These are phyloP conservation scores for Allobates femoralis DNA, from an alignment of 2,797 vertebrate species.

Conservation along the genomic window DNA sequence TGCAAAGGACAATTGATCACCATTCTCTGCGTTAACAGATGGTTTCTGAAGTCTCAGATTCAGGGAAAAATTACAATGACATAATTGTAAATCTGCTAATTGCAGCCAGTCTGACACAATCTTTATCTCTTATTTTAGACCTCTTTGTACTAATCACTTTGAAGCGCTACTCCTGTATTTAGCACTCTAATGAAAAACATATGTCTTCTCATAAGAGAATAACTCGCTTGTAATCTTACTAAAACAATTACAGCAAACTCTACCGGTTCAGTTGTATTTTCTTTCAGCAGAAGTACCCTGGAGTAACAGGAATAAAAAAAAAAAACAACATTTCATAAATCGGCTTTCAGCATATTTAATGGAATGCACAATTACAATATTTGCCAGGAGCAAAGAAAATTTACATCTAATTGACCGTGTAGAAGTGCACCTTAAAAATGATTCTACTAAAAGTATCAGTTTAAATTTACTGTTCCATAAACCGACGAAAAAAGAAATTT, in stretches of 20 bases:
- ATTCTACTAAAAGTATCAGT: background rate
- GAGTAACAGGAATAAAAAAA: conserved; percentile 44
- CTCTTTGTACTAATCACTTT: conserved; percentile 62
- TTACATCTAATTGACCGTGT: conserved; percentile 74
- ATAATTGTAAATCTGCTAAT: conserved; percentile 62
- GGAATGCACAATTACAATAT: conserved; percentile 67
- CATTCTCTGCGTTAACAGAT: conserved; percentile 64
- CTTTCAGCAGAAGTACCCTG: conserved; percentile 44
- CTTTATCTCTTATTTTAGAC: conserved; percentile 57
- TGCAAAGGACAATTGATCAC: background rate
- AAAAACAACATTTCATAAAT: conserved; percentile 56
- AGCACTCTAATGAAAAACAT: conserved; percentile 56
- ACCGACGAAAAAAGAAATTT: background rate
- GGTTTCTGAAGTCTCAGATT: conserved; percentile 51
- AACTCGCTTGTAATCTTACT: conserved; percentile 50
- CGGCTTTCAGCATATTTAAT: conserved; percentile 62
- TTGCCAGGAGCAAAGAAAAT: conserved; percentile 71
- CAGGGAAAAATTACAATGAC: conserved; percentile 60
- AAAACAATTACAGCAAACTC: conserved; percentile 54
- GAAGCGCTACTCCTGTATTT: conserved; percentile 61
- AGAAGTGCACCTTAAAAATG: conserved; percentile 65
- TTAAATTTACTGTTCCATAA: background rate
- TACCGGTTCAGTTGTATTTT: background rate
- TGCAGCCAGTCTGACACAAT: conserved; percentile 57
- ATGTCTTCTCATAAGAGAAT: conserved; percentile 59